phyloP scores from a whole-genome alignment of 2,888 invertebrate species.

The Ormia ochracea region DNA sequence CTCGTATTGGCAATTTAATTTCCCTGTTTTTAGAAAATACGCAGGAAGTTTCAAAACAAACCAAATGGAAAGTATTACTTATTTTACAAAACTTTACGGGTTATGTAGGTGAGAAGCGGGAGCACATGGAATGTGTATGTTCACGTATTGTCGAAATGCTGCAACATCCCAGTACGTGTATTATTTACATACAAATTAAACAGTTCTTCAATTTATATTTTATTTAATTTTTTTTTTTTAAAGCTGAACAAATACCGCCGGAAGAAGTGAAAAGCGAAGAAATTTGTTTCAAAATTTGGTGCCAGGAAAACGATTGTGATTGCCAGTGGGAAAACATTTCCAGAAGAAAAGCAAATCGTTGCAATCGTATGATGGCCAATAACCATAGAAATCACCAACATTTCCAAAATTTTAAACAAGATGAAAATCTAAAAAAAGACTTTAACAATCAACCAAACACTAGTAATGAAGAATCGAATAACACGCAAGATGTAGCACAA shows the following conservation, averaged over 20 bases:
- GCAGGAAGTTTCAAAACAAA: constrained; percentile 66
- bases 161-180: constrained; percentile 65
- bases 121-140: constrained; percentile 78
- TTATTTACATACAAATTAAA: not conserved
- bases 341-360: constrained; percentile 76
- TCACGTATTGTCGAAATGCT: constrained; percentile 74
- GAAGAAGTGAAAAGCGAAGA: constrained; percentile 79
- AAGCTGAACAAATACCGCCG: constrained; percentile 69
- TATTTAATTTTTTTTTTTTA: not conserved
- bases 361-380: constrained; percentile 75
- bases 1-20: constrained; percentile 81
- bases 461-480: constrained; percentile 42
- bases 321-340: constrained; percentile 80
- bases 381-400: constrained; percentile 65
- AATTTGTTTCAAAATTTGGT: constrained; percentile 81
- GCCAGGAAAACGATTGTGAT: constrained; percentile 79
- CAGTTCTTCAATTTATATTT: not conserved
- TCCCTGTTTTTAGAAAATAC: constrained; percentile 79
- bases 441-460: not conserved
- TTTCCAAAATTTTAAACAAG: constrained; percentile 62
- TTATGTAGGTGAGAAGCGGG: constrained; percentile 73
- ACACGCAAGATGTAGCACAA: constrained; percentile 6
- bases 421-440: constrained; percentile 49
- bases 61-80: constrained; percentile 68
- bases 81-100: constrained; percentile 68